Evolutionary conservation across 2,113 vertebrate genomes (phyloP).

Genomic region (Brienomyrus brachyistius): DNA sequence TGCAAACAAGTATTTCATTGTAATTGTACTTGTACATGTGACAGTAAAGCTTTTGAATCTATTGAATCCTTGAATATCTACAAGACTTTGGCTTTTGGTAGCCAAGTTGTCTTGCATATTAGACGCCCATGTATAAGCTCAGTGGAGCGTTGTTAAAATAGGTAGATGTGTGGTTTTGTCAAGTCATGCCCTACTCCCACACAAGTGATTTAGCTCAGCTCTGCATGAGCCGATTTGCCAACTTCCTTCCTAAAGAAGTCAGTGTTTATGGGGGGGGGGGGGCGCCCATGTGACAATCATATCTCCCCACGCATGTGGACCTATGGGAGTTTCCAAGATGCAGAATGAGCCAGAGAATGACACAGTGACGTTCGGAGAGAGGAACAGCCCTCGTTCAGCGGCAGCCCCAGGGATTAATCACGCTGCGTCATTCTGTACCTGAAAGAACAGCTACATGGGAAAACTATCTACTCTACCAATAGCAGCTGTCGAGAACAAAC

Average conservation of each 20-base stretch:
- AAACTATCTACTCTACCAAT: not conserved
- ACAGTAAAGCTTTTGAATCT: not conserved
- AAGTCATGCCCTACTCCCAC: not conserved
- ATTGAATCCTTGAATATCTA: not conserved
- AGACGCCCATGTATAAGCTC: not conserved
- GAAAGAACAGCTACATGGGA: no score
- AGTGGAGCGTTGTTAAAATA: not conserved
- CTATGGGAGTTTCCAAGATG: not conserved
- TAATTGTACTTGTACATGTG: not conserved
- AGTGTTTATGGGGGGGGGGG: not conserved
- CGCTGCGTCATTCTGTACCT: not conserved
- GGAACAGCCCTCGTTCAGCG: not conserved
- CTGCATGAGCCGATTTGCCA: not conserved
- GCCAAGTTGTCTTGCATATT: not conserved
- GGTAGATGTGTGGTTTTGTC: not conserved
- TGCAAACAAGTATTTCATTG: not conserved
- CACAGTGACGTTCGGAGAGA: not conserved
- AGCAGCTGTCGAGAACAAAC: not conserved
- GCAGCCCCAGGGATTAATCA: not conserved
- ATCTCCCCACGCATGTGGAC: not conserved
- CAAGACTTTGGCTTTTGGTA: not conserved
- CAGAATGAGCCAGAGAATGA: not conserved
- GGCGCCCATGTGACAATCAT: not conserved
- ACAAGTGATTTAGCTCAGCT: not conserved
- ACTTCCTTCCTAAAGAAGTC: not conserved